These are phyloP conservation scores for Melanostoma scalare DNA, from an alignment of 2,888 invertebrate species.

Conservation along the genomic window DNA sequence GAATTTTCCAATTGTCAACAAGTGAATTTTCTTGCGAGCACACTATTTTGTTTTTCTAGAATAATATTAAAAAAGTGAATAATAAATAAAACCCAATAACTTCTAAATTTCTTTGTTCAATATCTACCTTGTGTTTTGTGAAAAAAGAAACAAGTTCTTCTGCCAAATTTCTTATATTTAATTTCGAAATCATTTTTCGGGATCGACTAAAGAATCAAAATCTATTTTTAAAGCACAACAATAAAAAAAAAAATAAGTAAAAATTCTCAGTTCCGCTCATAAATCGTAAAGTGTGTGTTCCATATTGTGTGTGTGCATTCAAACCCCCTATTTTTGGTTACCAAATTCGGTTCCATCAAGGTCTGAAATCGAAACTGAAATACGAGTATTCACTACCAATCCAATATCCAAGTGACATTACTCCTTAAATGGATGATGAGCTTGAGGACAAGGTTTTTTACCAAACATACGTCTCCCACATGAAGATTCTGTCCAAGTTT, in stretches of 20 bases:
- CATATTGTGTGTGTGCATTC: constrained; percentile 1
- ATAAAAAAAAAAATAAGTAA: neutral
- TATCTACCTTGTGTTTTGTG: neutral
- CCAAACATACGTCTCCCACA: constrained; percentile 93
- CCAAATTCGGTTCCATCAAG: constrained; percentile 23
- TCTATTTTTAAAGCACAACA: constrained; percentile 51
- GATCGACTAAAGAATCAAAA: neutral
- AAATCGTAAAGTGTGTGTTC: constrained; percentile 29
- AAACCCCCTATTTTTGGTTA: neutral
- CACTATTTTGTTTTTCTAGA: neutral
- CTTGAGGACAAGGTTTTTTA: constrained; percentile 93
- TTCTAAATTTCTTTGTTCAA: no score
- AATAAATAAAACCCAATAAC: constrained; percentile 16
- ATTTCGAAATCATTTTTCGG: no score
- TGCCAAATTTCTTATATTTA: no score
- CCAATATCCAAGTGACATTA: constrained; percentile 28
- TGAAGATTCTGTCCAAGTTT: constrained; percentile 92
- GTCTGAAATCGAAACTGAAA: neutral
- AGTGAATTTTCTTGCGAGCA: constrained; percentile 35
- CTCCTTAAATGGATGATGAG: constrained; percentile 91
- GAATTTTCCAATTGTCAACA: constrained; percentile 70
- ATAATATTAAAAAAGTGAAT: constrained; percentile 4
- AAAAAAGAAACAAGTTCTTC: neutral
- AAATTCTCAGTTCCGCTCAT: constrained; percentile 26
- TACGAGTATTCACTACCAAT: constrained; percentile 24